Base-by-base conservation (phyloP, 2,888 invertebrate species). In the Caenorhabditis zanzibari region DNA sequence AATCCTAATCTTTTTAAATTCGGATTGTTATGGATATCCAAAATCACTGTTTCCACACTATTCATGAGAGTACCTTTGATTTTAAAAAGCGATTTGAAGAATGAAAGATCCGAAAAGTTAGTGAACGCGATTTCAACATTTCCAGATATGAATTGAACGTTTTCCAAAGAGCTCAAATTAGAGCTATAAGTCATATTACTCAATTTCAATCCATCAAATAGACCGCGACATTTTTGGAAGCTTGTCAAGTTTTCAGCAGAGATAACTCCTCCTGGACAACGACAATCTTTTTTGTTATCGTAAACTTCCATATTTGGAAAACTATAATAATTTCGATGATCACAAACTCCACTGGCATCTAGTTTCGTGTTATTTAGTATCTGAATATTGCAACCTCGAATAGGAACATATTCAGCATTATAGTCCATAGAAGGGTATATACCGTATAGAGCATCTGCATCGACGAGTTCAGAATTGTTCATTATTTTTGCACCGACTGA, bases 11-110 rank as follows among this genome's bases (percentile, higher is more conserved):
- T 32, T 14, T 49, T 59, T 35, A 72, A 16, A 19, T 72, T 44
- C 9, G 61, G 72, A 24, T 72, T 72, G 16, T 72, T 59, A 16
- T 72, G 72, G n/a, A 72, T 59, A 32, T 71, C 35, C 19, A 58
- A 1, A 28, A 71, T 71, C n/a, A 32, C 44, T 12, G 54, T 54
- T 41, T 69, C 56, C 28, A 22, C 19, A 24, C 35, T 56, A 2
- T 35, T n/a, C 35, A 68, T 35, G 12, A 35, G n/a, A 14, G 19
- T 32, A 16, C 54, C 32, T 68, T 6, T 52, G 14, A 68, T 12
- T n/a, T 54, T 24, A 2, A 10, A 4, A 16, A 68, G 54, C 1
- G 12, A 19, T 41, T 69, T 56, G 2, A 69, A 26, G 38, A 69
- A 69, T 12, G 69, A 56, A 4, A 69, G 19, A 56, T 56, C 41